These are phyloP conservation scores for Vesta saturnalis DNA, from an alignment of 2,888 invertebrate genomes.

Conservation along the genomic window DNA sequence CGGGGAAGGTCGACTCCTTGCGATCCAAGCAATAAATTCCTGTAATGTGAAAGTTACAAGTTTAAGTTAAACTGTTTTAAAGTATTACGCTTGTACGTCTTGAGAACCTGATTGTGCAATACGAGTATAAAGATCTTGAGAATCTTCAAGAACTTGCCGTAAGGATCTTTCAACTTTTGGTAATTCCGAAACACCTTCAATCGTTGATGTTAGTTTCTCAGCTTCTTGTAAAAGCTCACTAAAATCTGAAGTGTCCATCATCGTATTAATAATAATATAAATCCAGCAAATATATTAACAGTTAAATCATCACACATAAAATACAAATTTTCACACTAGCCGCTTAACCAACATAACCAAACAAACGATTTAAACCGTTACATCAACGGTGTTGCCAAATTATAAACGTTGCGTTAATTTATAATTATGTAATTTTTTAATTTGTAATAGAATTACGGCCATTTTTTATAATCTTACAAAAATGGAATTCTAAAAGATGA, in stretches of 20 bases:
- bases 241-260: constrained; percentile 70
- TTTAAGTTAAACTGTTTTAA: background rate
- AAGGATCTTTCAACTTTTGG: constrained; percentile 90
- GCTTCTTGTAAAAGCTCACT: constrained; percentile 90
- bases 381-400: too few relatives aligned
- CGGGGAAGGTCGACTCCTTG: constrained; percentile 94
- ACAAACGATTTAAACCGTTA: too few relatives aligned
- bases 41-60: constrained; percentile 54
- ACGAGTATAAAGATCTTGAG: constrained; percentile 86
- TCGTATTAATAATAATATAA: background rate
- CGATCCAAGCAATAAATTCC: constrained; percentile 89
- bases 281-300: background rate
- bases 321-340: too few relatives aligned
- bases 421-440: too few relatives aligned
- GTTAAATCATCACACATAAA: too few relatives aligned
- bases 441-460: too few relatives aligned
- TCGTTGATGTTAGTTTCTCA: constrained; percentile 89
- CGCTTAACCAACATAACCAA: too few relatives aligned
- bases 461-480: too few relatives aligned
- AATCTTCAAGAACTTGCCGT: constrained; percentile 91
- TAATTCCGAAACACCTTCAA: constrained; percentile 84
- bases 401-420: too few relatives aligned
- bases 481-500: too few relatives aligned
- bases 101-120: constrained; percentile 87
- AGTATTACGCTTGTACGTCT: constrained; percentile 90